Percentiles rank a stretch among this genome's conserved stretches.
Conservation (phyloP, 2,888 invertebrate genomes). For the Tanytarsus gracilentus region DNA sequence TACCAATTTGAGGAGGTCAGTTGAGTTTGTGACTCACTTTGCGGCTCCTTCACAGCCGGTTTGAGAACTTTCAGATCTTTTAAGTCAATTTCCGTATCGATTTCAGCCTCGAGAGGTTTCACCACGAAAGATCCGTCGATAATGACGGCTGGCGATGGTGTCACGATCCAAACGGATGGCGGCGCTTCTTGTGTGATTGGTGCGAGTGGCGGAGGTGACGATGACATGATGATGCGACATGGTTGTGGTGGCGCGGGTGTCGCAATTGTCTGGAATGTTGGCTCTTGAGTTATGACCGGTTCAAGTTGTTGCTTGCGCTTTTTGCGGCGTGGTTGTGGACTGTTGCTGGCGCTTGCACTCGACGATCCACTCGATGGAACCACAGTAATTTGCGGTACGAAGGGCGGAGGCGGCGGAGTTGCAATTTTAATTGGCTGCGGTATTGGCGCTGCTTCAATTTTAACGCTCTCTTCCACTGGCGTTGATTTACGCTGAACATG, state of each 20-base stretch:
- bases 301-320: slow-evolving; percentile 9
- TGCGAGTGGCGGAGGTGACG: slow-evolving; percentile 16
- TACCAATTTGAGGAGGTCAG: slow-evolving; percentile 24
- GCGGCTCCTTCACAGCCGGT: background rate
- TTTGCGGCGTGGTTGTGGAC: slow-evolving; percentile 12
- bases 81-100: slow-evolving; percentile 20
- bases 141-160: slow-evolving; percentile 16
- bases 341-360: slow-evolving; percentile 8
- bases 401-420: background rate
- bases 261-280: background rate
- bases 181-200: background rate
- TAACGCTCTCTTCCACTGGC: background rate
- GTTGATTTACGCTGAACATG: slow-evolving; percentile 16
- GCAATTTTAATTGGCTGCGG: background rate
- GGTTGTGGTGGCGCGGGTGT: background rate
- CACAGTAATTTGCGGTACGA: background rate
- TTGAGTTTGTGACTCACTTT: background rate
- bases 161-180: slow-evolving; percentile 10
- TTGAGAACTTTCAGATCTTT: slow-evolving; percentile 27
- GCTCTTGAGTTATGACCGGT: background rate
- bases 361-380: slow-evolving; percentile 9
- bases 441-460: background rate
- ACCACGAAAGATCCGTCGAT: slow-evolving; percentile 17
- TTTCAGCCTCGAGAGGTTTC: slow-evolving; percentile 11
- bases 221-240: slow-evolving; percentile 18